These are phyloP conservation scores for Piprites chloris DNA, from an alignment of 2,113 vertebrate species.

Conservation along the genomic window DNA sequence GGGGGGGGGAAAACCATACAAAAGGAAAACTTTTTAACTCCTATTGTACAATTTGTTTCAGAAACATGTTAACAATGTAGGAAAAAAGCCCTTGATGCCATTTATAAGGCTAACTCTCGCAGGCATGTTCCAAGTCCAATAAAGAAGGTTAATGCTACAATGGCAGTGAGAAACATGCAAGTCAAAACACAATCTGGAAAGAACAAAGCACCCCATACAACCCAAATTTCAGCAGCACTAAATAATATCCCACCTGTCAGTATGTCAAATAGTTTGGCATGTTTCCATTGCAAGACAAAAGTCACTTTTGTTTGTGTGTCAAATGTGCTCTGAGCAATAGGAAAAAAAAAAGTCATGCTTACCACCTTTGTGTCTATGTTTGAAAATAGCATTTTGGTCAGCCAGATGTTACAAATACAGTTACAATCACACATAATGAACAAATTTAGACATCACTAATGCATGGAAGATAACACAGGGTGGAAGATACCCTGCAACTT, in stretches of 20 bases:
- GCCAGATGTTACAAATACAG: constrained; percentile 57
- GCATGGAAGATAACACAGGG: constrained; percentile 34
- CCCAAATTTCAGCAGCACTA: constrained; percentile 69
- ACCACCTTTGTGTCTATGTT: background rate
- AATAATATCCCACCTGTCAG: constrained; percentile 75
- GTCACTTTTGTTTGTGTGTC: constrained; percentile 69
- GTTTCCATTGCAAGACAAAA: constrained; percentile 73
- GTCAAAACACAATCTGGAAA: constrained; percentile 79
- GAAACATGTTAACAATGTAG: background rate
- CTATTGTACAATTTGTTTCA: background rate
- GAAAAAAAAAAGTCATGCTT: background rate
- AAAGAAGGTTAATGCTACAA: constrained; percentile 74
- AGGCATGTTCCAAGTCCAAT: constrained; percentile 79
- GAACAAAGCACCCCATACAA: constrained; percentile 76
- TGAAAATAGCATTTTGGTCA: constrained; percentile 52
- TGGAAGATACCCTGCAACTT: constrained; percentile 38
- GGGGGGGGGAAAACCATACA: background rate
- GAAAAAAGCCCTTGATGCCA: background rate
- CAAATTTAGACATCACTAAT: constrained; percentile 48
- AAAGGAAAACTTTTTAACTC: background rate
- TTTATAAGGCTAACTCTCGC: constrained; percentile 31
- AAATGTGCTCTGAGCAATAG: constrained; percentile 59
- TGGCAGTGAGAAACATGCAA: constrained; percentile 76
- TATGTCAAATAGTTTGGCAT: constrained; percentile 69
- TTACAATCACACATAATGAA: background rate